Evolutionary conservation across 2,113 vertebrate species (phyloP), one percentile per base, ranked within the genome.

Genomic region (Heteronetta atricapilla): DNA sequence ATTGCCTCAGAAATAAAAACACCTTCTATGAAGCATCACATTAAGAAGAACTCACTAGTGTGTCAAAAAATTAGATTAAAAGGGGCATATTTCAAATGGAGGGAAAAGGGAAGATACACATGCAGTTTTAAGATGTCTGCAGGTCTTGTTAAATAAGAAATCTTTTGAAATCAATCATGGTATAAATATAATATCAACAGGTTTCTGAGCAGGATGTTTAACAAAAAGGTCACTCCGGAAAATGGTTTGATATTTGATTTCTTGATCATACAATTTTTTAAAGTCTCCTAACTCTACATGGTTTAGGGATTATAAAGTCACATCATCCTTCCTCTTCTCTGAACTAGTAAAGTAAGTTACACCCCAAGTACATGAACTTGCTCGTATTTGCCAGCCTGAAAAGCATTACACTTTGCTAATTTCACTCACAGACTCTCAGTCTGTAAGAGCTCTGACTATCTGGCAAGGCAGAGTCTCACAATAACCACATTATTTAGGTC

Each of bases 401-500:
- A 96, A 79, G 48, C 17, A 2, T 78, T 55, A 29, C 29, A 89
- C 67, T 95, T 91, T 40, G 59, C 66, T 94, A 70, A 94, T 82
- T 96, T 96, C 50, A 86, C 64, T 94, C 81, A 91, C 36, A 64
- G 50, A 82, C 52, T 67, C 74, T 79, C 1, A 2, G 46, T 73
- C 68, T 90, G 42, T 76, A 89, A 95, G 60, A 92, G 89, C 82
- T 91, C 82, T 50, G 69, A 94, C 92, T 96, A 80, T 76, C 66
- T 86, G 75, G 85, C 77, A 85, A 93, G 90, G 68, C 82, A 94
- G 91, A 93, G 75, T 88, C 89, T 82, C 63, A 95, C 73, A 96
- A 90, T 77, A 91, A 88, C 59, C 84, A 85, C 87, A 93, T 84
- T 96, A 96, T 97, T 94, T 97, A 92, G 95, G 97, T 97, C 90